Conservation (phyloP, 2,113 vertebrate species). For the Ptyas mucosa region DNA sequence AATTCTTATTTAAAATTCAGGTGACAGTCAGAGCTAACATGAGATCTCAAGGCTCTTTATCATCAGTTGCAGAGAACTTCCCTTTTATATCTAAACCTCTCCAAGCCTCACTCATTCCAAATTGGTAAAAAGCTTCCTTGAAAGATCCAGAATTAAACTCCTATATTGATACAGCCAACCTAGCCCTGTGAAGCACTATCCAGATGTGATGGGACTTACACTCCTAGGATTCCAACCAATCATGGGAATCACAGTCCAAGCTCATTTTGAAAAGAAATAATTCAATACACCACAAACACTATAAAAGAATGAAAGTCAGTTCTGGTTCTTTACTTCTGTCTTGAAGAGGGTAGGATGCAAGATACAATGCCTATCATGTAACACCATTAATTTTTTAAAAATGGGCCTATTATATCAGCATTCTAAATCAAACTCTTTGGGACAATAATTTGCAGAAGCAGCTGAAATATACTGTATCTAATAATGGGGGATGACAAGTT, state of each 20-base stretch:
- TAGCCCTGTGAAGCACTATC: neutral
- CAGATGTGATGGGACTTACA: neutral
- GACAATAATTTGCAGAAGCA: neutral
- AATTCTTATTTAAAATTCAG: neutral
- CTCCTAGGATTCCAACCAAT: neutral
- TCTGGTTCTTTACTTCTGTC: neutral
- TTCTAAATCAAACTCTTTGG: neutral
- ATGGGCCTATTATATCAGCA: neutral
- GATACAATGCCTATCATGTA: neutral
- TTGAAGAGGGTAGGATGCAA: neutral
- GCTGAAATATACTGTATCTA: neutral
- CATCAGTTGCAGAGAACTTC: neutral
- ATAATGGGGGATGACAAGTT: neutral
- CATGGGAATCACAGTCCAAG: neutral
- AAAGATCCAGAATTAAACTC: neutral
- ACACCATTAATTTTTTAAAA: neutral
- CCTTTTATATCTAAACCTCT: neutral
- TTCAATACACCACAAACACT: neutral
- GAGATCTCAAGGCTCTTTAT: neutral
- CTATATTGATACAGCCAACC: neutral
- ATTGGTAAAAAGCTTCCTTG: neutral
- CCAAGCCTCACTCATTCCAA: neutral
- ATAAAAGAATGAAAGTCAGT: neutral
- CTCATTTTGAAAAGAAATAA: neutral
- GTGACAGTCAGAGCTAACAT: neutral